Conservation (phyloP, 2,797 vertebrate species). For the Anniella stebbinsi region DNA sequence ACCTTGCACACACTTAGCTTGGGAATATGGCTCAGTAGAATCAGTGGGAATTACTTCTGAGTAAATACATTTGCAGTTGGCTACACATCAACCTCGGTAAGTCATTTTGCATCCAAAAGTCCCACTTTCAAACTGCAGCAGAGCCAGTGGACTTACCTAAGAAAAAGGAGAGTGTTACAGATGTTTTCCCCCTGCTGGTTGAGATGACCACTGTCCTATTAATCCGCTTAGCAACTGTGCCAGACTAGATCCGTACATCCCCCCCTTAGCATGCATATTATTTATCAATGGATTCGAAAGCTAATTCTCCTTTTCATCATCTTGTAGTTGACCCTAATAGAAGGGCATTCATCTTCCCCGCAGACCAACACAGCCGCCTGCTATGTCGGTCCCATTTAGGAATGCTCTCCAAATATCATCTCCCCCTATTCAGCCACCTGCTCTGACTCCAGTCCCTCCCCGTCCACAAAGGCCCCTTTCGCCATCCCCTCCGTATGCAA, state of each 20-base stretch:
- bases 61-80: background rate
- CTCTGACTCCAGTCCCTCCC: background rate
- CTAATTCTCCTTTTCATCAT: too few relatives aligned
- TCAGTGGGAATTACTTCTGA: too few relatives aligned
- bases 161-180: background rate
- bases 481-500: background rate
- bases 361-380: background rate
- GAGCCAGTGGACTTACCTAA: background rate
- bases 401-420: background rate
- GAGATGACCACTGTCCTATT: background rate
- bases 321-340: background rate
- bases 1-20: background rate
- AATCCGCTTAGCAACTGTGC: background rate
- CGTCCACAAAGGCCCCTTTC: fast-evolving
- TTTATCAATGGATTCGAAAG: background rate
- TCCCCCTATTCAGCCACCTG: background rate
- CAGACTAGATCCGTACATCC: background rate
- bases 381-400: background rate
- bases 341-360: background rate
- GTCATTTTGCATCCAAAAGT: background rate
- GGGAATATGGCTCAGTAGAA: background rate
- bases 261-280: background rate
- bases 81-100: background rate
- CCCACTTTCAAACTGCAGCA: background rate
- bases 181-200: background rate